Percentiles rank a stretch among this genome's conserved stretches.
These are phyloP conservation scores for Laterallus jamaicensis DNA, from an alignment of 2,113 vertebrate species.

Conservation along the genomic window DNA sequence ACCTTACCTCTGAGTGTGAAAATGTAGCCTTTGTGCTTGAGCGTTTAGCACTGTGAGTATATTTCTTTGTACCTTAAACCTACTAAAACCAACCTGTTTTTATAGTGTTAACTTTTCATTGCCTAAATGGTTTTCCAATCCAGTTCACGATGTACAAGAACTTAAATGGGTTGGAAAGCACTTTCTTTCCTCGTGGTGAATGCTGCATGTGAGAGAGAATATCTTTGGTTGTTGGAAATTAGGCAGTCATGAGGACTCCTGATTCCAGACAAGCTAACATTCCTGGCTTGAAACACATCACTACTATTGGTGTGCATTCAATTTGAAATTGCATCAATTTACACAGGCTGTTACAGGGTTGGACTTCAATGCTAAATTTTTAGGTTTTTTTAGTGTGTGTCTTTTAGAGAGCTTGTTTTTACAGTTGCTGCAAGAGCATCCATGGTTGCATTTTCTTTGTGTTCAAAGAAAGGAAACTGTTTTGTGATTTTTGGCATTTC, in stretches of 20 bases:
- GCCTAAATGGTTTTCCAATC: neutral
- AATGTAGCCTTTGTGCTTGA: conserved; percentile 91
- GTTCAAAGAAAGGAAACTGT: neutral
- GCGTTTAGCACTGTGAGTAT: conserved; percentile 92
- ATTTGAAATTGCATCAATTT: neutral
- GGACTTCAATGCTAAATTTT: neutral
- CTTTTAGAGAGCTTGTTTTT: neutral
- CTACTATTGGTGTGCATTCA: neutral
- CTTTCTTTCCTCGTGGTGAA: neutral
- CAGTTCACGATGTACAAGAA: neutral
- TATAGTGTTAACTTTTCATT: neutral
- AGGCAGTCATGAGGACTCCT: neutral
- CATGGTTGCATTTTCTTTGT: neutral
- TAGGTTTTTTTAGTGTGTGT: neutral
- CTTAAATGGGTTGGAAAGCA: neutral
- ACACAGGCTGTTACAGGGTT: neutral
- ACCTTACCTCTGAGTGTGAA: conserved; percentile 89
- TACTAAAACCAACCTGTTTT: neutral
- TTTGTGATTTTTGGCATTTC: neutral
- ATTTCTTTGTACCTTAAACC: neutral
- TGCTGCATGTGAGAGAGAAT: neutral
- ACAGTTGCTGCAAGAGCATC: neutral
- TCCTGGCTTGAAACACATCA: neutral
- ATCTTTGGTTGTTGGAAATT: neutral
- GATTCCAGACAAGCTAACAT: neutral